Evolutionary conservation across 2,113 vertebrate genomes (phyloP).

Genomic region (Cynopterus brachyotis): DNA sequence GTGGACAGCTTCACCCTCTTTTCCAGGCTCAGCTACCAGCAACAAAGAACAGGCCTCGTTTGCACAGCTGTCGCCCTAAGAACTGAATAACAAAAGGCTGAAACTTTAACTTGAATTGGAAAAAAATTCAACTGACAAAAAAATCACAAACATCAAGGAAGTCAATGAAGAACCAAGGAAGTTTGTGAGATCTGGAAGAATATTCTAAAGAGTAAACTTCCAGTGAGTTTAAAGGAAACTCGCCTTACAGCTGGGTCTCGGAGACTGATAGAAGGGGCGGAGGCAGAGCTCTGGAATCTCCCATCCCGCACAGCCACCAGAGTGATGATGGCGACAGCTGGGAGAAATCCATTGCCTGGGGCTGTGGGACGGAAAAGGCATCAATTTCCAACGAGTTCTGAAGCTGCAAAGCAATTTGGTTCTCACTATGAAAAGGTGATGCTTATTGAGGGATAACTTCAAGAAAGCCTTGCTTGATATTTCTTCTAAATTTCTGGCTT

Average conservation of each 20-base stretch:
- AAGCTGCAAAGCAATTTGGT: neutral
- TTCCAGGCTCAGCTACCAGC: neutral
- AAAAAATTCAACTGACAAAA: neutral
- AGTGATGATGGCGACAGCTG: neutral
- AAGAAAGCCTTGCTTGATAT: neutral
- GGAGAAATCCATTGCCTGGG: neutral
- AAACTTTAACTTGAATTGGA: slow-evolving; percentile 55
- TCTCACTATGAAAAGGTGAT: neutral
- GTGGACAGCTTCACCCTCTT: neutral
- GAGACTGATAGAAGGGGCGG: neutral
- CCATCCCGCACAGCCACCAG: neutral
- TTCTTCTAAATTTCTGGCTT: neutral
- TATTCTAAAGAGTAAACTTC: neutral
- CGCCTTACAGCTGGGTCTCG: accelerated
- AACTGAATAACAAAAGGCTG: slow-evolving; percentile 50
- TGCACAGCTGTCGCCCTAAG: slow-evolving; percentile 67
- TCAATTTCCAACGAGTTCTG: neutral
- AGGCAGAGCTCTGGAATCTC: neutral
- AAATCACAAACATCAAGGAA: neutral
- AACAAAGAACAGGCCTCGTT: slow-evolving; percentile 48
- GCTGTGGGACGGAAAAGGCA: neutral
- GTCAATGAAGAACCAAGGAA: slow-evolving; percentile 7
- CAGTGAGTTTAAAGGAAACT: neutral
- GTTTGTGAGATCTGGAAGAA: neutral
- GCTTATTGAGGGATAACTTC: neutral